Base-by-base conservation (phyloP, 2,888 invertebrate species). In the Electrophaes corylata region DNA sequence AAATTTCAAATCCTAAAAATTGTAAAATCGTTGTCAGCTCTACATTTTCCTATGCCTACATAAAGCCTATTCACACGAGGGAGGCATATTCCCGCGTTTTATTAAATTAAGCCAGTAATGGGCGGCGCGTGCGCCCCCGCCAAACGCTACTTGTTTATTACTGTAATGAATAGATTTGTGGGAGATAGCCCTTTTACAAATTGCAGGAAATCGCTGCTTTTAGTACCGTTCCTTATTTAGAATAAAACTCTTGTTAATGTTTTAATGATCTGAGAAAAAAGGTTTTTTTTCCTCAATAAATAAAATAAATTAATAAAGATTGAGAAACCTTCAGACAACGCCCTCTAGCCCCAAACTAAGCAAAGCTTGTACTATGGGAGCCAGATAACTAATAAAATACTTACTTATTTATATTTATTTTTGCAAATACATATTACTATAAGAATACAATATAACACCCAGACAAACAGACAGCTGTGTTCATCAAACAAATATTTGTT, bases 21-120 rank as follows among this genome's bases (percentile, higher is more conserved):
- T 19, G n/a, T n/a, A n/a, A n/a, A n/a, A n/a, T 19, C n/a, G 11
- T 31, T 31, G 40, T 3, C 55, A 35, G 0, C n/a, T 55, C 57
- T 57, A 40, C 4, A n/a, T 16, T 12, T 39, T n/a, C 43, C 19
- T 16, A 45, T 18, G 18, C 4, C 45, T 16, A 46, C 23, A 43
- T 46, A 35, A 60, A 46, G 47, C 50, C 18, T 35, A 31, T 46
- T 50, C 59, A 50, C 55, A 50, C 55, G 40, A 49, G 57, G 53
- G 48, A 16, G 45, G 55, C 60, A 60, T 55, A 55, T 56, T 60
- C 60, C 58, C 58, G 58, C 64, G 67, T 67, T 71, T 71, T 69
- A 69, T 70, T 66, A 66, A 70, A 68, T 69, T 69, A 66, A 69
- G 62, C 40, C 60, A 55, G 67, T 72, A 73, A 73, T 73, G 72